Base-by-base conservation (phyloP, 2,797 vertebrate genomes). In the Muraenolepis orangiensis region DNA sequence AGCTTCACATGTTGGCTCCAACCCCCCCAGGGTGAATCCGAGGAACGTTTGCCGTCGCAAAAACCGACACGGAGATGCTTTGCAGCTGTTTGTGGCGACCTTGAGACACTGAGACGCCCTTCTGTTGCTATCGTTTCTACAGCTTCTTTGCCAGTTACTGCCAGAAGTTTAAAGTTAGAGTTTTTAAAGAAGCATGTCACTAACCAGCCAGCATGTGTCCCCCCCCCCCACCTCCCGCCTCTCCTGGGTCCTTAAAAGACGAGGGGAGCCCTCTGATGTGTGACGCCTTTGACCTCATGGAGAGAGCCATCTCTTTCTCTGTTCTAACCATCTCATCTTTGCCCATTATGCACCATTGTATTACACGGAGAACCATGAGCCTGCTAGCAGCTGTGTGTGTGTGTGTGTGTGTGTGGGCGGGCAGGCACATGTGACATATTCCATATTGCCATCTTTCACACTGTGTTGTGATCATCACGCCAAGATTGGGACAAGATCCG, bases 391-490 rank as follows among this genome's bases (percentile, higher is more conserved):
- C n/a, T 18, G 42, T 14, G 16, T 46, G 42, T 1, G 38, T 11
- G 38, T 5, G 36, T 2, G 36, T 1, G 36, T 2, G 36, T 5
- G 36, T 6, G 36, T 6, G 36, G 36, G 36, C 6, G 14, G 40
- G 40, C 13, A 14, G 42, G 73, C 89, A 51, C 74, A 42, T 73
- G 83, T 87, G 87, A 86, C 74, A 71, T 80, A 85, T 57, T 57
- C 51, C 51, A n/a, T 23, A 91, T 83, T 86, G 81, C 84, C 75
- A 82, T 83, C 84, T 88, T 87, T 85, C 78, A 67, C 78, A 70
- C 82, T 70, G 72, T 82, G 83, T 83, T 89, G 85, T 64, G 76
- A 82, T 81, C 84, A 89, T 87, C 90, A 90, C 76, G 84, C 81
- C 70, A 78, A 76, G 74, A 81, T 76, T 72, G 76, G 42, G 74